Percentiles rank a stretch among this genome's conserved stretches.
Conservation (phyloP, 1,140 invertebrate genomes). For the Plectrocnemia conspersa region DNA sequence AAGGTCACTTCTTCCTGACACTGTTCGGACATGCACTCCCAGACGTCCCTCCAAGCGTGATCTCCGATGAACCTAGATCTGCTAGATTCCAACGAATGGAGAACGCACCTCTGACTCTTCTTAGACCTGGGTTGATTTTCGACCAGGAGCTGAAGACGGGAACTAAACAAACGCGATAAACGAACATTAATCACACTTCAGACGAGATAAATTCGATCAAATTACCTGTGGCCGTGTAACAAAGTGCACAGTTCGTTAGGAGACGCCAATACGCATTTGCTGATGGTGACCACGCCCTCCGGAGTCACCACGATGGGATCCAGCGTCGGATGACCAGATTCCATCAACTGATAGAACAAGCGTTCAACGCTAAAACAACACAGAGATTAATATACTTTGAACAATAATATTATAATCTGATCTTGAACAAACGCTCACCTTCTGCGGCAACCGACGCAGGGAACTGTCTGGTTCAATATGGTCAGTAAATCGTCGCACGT, state of each 20-base stretch:
- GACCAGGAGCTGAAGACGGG: slow-evolving; percentile 69
- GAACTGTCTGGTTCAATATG: slow-evolving; percentile 81
- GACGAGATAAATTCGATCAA: slow-evolving; percentile 12
- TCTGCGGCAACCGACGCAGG: slow-evolving; percentile 87
- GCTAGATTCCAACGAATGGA: slow-evolving; percentile 85
- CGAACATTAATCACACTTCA: background rate
- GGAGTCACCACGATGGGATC: slow-evolving; percentile 70
- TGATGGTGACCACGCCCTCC: slow-evolving; percentile 69
- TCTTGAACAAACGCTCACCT: slow-evolving; percentile 56
- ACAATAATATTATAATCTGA: background rate
- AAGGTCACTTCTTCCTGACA: slow-evolving; percentile 82
- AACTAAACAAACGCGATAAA: slow-evolving; percentile 50
- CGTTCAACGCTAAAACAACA: slow-evolving; percentile 71
- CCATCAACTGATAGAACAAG: slow-evolving; percentile 75
- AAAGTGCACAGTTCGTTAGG: slow-evolving; percentile 75
- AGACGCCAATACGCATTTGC: slow-evolving; percentile 69
- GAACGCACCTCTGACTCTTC: slow-evolving; percentile 77
- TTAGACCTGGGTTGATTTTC: slow-evolving; percentile 79
- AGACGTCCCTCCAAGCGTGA: slow-evolving; percentile 73
- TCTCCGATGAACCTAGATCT: slow-evolving; percentile 58
- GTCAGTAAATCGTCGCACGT: slow-evolving; percentile 75
- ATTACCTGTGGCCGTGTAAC: slow-evolving; percentile 81
- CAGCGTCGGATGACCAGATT: slow-evolving; percentile 75
- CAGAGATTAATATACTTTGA: slow-evolving; percentile 7
- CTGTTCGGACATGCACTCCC: slow-evolving; percentile 80